These are phyloP conservation scores for Chaetops frenatus DNA, from an alignment of 2,113 vertebrate species.

Conservation along the genomic window DNA sequence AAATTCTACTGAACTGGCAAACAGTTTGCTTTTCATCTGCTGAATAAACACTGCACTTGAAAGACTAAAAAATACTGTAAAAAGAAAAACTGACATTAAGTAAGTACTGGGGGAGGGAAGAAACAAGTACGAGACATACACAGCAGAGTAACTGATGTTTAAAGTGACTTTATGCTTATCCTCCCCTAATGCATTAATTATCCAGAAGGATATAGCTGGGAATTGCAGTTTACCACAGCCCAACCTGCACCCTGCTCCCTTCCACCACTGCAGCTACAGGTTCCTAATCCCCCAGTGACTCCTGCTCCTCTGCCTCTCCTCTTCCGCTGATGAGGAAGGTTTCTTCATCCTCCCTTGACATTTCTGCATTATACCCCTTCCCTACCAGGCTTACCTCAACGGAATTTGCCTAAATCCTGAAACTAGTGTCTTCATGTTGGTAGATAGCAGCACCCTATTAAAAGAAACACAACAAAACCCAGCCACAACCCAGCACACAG, in stretches of 20 bases:
- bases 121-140: background rate
- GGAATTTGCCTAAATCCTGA: background rate
- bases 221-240: background rate
- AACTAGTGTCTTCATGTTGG: background rate
- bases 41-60: background rate
- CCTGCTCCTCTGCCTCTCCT: background rate
- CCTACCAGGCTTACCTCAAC: background rate
- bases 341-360: background rate
- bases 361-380: fast-evolving
- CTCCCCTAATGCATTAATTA: background rate
- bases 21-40: background rate
- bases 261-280: background rate
- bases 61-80: background rate
- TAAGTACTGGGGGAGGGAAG: background rate
- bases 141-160: background rate
- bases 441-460: background rate
- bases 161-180: background rate
- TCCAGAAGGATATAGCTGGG: background rate
- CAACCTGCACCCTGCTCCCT: fast-evolving
- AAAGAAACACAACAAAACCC: background rate
- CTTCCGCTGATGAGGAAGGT: background rate
- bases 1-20: background rate
- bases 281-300: background rate
- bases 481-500: background rate
- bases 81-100: background rate